Conservation (phyloP, 1,140 invertebrate species). For the Tribolium castaneum region DNA sequence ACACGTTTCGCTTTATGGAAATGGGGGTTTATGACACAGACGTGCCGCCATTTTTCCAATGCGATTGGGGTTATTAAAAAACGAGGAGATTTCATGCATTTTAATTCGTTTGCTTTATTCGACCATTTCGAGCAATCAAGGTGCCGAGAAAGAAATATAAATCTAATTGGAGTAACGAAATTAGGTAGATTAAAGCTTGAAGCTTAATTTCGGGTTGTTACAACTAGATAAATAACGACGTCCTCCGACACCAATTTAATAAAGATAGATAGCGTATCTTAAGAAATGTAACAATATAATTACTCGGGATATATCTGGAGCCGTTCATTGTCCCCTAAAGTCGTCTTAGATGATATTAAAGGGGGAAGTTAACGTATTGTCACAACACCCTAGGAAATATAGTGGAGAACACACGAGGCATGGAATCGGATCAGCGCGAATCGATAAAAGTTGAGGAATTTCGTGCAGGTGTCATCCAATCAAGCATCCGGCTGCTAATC, state of each 20-base stretch:
- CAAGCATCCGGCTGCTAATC: conserved; percentile 39
- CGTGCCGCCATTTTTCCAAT: conserved; percentile 11
- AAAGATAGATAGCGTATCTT: neutral
- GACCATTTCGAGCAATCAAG: neutral
- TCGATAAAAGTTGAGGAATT: neutral
- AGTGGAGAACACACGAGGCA: neutral
- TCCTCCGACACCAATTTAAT: conserved; percentile 3
- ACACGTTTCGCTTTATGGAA: neutral
- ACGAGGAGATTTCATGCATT: neutral
- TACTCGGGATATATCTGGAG: neutral
- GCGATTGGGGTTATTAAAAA: conserved; percentile 7
- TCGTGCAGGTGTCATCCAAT: conserved; percentile 28
- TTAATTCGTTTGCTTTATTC: neutral
- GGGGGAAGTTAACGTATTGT: neutral
- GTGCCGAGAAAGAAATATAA: too few relatives aligned
- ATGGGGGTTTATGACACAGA: neutral
- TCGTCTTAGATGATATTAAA: neutral
- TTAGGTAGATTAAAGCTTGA: too few relatives aligned
- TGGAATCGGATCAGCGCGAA: neutral
- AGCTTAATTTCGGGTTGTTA: neutral
- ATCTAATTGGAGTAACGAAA: too few relatives aligned
- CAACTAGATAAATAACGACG: conserved; percentile 1
- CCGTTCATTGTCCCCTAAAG: neutral
- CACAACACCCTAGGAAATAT: neutral
- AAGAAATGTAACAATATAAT: conserved; percentile 14